Base-by-base conservation (phyloP, 1,140 invertebrate species). In the Calliphora vicina region DNA sequence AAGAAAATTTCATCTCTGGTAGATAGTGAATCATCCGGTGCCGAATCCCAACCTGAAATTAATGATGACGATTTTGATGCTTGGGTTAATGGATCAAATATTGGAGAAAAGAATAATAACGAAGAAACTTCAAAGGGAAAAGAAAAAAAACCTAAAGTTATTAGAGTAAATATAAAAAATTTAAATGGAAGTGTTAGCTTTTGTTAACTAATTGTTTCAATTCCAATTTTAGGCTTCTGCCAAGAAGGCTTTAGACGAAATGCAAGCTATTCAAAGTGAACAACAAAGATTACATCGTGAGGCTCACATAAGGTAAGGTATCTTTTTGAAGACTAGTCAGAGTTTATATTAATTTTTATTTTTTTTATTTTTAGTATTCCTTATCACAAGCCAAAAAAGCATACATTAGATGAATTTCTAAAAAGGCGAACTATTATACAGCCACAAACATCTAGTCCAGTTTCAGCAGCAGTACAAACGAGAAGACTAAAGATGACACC, bases 361-460 rank as follows among this genome's bases (percentile, higher is more conserved):
- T 13, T 67, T 72, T 12, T 57, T 20, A 50, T 25, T 71, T 26
- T 71, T 74, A 90, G 81, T 80, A 88, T 96, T 20, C 95, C 95
- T 0, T 96, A 96, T 90, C 95, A 96, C 87, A 92, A 92, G 86
- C 95, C 95, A 4, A 94, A 94, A 86, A 93, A 94, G 72, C 91
- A 93, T 61, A 93, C 93, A 1, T 87, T 96, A 5, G 91, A 93
- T 83, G 95, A 95, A 87, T 96, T 96, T 90, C 90, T 96, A 0
- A 91, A 80, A 23, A 85, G 89, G 0, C 85, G 86, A 6, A 90
- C 87, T 12, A 88, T 90, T n/a, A 86, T 87, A 6, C 84, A 86
- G 42, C 89, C 89, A 1, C 42, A 25, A 85, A 43, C 43, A 86
- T 74, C 83, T 85, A 86, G 85, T 83, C 86, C 87, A 23, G 85